Evolutionary conservation across 2,888 invertebrate genomes (phyloP), one percentile per base, ranked within the genome.

Genomic region (Drosophila monieri): DNA sequence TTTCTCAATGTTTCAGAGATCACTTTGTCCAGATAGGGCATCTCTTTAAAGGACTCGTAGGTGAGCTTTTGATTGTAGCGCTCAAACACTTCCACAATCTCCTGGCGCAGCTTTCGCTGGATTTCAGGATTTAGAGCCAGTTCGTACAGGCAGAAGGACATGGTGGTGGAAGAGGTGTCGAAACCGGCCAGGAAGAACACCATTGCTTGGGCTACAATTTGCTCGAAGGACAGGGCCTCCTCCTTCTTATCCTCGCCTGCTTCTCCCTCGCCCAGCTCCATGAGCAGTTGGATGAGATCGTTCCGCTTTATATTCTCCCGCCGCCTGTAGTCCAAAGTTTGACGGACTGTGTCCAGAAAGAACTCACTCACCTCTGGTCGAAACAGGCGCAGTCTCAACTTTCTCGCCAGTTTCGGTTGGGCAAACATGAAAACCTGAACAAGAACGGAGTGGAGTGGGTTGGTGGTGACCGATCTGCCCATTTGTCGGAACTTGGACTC

Each of bases 131-230:
- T 91, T 3, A 89, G 76, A 0, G 93, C 92, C 49, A 94, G 74
- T 77, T 93, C 93, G 68, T 92, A 93, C 4, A 93, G 74, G 8
- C 91, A 91, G 70, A 93, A 93, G 1, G 92, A 91, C 85, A 93
- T 91, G 0, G 92, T 92, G 0, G 92, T 91, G 0, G 92, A 90
- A 2, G 93, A 93, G 0, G 93, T 93, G 73, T 94, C 94, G 49
- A 92, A 93, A 0, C 94, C 94, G 18, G 93, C 94, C 9, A 90
- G 62, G 72, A 93, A 93, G 79, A 94, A 94, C 0, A 93, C 88
- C 47, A 93, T 90, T 6, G 93, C 92, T 64, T 94, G 93, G 0
- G 94, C 92, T 0, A 92, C 90, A 2, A 94, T 80, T 47, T 94
- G 85, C 2, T 92, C 90, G 2, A 93, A 88, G 5, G 77, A 87